A percentile compares a stretch with the other conserved stretches of the same genome.
These are phyloP conservation scores for Bolborhynchus lineola DNA, from an alignment of 2,113 vertebrate species.

Conservation along the genomic window DNA sequence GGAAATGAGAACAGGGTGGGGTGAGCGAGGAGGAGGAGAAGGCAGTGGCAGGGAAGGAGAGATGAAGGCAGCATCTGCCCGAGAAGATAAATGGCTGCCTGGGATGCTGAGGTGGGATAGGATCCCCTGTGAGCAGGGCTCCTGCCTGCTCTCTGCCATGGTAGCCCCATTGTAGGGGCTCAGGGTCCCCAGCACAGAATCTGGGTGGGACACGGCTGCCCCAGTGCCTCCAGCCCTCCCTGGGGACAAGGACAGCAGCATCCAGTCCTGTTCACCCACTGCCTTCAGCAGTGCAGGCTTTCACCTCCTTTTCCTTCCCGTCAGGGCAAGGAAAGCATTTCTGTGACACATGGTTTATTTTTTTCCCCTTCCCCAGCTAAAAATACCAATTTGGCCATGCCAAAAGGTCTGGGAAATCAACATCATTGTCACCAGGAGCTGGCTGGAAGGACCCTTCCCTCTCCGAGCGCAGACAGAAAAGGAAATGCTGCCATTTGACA, in stretches of 20 bases:
- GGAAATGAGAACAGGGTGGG: conserved; percentile 35
- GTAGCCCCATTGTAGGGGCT: not conserved
- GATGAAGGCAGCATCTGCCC: not conserved
- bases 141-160: not conserved
- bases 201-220: accelerated
- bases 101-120: not conserved
- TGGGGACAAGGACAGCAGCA: not conserved
- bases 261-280: accelerated
- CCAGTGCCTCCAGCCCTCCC: accelerated
- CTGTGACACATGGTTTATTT: not conserved
- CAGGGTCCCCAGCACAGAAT: not conserved
- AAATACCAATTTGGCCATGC: conserved; percentile 27
- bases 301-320: not conserved
- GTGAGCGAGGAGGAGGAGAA: not conserved
- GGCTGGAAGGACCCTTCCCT: conserved; percentile 30
- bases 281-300: not conserved
- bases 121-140: not conserved
- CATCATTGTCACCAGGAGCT: conserved; percentile 39
- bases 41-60: not conserved
- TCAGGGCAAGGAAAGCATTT: not conserved
- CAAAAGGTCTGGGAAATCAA: conserved; percentile 44
- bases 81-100: not conserved
- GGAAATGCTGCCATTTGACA: conserved; percentile 1
- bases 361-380: not conserved
- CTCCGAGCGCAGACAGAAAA: not conserved